Evolutionary conservation across 1,140 invertebrate species (phyloP), one percentile per base, ranked within the genome.

Genomic region (Eriocheir sinensis): DNA sequence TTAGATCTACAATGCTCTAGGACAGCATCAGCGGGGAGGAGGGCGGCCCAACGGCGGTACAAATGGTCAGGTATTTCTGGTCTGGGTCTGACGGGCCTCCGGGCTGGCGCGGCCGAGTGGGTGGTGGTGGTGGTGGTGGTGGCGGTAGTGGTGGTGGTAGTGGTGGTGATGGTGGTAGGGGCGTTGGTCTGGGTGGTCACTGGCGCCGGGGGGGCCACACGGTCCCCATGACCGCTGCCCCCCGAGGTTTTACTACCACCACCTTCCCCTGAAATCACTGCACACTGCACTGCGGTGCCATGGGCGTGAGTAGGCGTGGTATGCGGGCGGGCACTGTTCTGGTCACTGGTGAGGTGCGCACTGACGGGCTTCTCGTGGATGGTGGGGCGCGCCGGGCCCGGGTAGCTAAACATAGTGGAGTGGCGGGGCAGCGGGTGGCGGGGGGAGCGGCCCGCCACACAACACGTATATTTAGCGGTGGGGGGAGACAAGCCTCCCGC

Each of bases 171-270:
- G 48, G 83, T 60, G 36, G 48, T 53, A 60, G 81, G 53, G 38
- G 32, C n/a, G 32, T 15, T 44, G 36, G 41, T 41, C 41, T 85
- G 89, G 89, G 38, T 21, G 32, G 89, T 94, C 89, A 94, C 93
- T 94, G 94, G 72, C 80, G 86, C 95, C 93, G 89, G 95, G 95
- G 95, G 95, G 95, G 95, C 95, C 95, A 94, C 91, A 96, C 95
- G 95, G 95, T 96, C 95, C 93, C 95, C 93, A 95, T 92, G 95
- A 95, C 95, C 95, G 95, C 95, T 96, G 95, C 95, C 95, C 95
- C 95, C 95, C 95, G 95, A 90, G 93, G 93, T 91, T 95, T 94
- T 72, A 92, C 89, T 94, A 32, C 90, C 92, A 32, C 81, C 86
- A 30, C 83, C 83, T 93, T 93, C 93, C 44, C 86, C 44, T 44